Evolutionary conservation across 2,113 vertebrate genomes (phyloP).

Genomic region (Calonectris borealis): DNA sequence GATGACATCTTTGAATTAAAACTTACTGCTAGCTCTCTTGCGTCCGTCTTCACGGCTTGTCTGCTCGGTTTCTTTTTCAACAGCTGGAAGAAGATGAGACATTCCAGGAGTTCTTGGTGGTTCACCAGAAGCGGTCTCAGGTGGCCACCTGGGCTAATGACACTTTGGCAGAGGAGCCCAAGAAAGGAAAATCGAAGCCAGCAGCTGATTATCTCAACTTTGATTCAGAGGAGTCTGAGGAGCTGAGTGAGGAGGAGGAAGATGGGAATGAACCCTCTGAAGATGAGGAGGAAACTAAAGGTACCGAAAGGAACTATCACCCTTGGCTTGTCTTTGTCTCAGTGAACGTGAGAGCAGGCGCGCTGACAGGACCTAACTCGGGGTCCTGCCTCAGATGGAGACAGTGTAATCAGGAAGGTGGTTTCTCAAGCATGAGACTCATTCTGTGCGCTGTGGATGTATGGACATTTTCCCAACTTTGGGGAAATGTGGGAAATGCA

Average conservation of each 20-base stretch:
- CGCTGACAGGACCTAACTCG: rapidly evolving
- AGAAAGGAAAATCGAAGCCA: not conserved
- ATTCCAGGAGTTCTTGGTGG: slow-evolving; percentile 91
- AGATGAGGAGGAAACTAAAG: not conserved
- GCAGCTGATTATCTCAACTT: slow-evolving; percentile 93
- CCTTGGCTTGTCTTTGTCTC: not conserved
- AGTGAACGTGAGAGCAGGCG: not conserved
- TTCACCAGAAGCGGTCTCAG: slow-evolving; percentile 87
- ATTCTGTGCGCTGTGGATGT: not conserved
- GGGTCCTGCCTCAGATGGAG: not conserved
- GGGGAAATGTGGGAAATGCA: not conserved
- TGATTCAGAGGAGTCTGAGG: slow-evolving; percentile 79
- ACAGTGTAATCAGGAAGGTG: not conserved
- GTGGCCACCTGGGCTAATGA: slow-evolving; percentile 90
- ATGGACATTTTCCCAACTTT: rapidly evolving
- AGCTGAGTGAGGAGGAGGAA: slow-evolving; percentile 62
- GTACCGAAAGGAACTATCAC: slow-evolving; percentile 26
- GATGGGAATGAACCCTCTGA: not conserved
- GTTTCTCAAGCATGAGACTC: not conserved
- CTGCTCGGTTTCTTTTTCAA: not conserved
- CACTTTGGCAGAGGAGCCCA: slow-evolving; percentile 42
- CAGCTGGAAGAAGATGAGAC: slow-evolving; percentile 84
- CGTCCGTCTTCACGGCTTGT: not conserved
- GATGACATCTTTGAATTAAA: not conserved
- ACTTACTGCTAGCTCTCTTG: not conserved